Evolutionary conservation across 2,113 vertebrate genomes (phyloP), one percentile per base, ranked within the genome.

Genomic region (Leptodactylus fuscus): DNA sequence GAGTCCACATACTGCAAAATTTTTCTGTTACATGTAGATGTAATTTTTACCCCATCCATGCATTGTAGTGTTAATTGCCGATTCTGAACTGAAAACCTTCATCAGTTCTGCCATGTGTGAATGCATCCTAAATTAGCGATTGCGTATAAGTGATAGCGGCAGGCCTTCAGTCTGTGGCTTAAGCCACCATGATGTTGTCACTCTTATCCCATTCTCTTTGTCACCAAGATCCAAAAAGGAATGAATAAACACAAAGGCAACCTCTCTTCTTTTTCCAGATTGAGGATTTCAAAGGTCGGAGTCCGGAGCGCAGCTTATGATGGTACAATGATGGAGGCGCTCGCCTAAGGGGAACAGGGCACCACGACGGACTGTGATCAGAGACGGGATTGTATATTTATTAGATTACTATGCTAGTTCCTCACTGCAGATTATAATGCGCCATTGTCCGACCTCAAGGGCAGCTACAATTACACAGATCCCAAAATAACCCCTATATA

Each of bases 401-500:
- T 80, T 80, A 80, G 22, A 62, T 80, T 44, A 80, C 55, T 58
- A 22, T 16, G 49, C n/a, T 55, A 36, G 4, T 55, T n/a, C 49
- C 32, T 2, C 24, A 38, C 29, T 38, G 22, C 51, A n/a, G n/a
- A 60, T 60, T 60, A 62, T 44, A 80, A 80, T 80, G 77, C 36
- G 4, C 20, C 77, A 80, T 80, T 80, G 77, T 80, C 22, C n/a
- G 20, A 15, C 22, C 4, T 60, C 53, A 60, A 80, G 55, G 77
- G 13, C 77, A 62, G 77, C 77, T 80, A 13, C 34, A 38, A 51
- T 38, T 78, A 58, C 76, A 41, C 10, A 27, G 5, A 44, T 24
- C 77, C 53, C 77, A 27, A 44, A 62, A 62, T 60, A 80, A 44
- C 36, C 16, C 55, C 24, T 38, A 38, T 55, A 20, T n/a, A 60